Percentiles rank a stretch among this genome's conserved stretches.
These are phyloP conservation scores for Sandelia bainsii DNA, from an alignment of 2,797 vertebrate genomes.

Conservation along the genomic window DNA sequence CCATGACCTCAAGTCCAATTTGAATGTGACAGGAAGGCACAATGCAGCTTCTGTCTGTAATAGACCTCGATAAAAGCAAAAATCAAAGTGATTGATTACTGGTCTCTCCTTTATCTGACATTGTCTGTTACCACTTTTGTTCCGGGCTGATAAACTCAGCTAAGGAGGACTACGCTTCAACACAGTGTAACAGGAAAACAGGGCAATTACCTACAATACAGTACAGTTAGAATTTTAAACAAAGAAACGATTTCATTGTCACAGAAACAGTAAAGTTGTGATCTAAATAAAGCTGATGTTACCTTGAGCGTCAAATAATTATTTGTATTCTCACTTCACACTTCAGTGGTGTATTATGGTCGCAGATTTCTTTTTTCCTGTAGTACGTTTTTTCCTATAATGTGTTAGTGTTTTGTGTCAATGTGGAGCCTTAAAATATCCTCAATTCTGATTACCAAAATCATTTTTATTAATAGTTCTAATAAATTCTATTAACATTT, in stretches of 20 bases:
- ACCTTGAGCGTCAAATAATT: conserved; percentile 6
- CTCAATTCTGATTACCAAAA: conserved; percentile 1
- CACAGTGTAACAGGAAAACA: background rate
- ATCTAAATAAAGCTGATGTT: background rate
- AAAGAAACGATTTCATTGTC: background rate
- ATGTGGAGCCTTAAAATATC: conserved; percentile 4
- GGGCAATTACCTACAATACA: background rate
- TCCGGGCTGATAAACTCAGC: conserved; percentile 20
- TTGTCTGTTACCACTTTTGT: conserved; percentile 14
- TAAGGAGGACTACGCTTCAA: background rate
- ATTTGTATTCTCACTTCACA: background rate
- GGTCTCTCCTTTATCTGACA: conserved; percentile 22
- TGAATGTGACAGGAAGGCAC: background rate
- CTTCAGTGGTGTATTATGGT: background rate
- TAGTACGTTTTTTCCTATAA: background rate
- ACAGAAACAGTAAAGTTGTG: background rate
- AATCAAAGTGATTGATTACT: conserved; percentile 13
- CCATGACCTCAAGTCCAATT: background rate
- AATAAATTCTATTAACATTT: conserved; percentile 39
- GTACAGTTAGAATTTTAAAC: background rate
- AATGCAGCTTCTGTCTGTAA: background rate
- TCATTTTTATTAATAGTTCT: background rate
- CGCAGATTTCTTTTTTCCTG: background rate
- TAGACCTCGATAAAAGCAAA: conserved; percentile 24
- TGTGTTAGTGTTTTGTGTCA: background rate